Conservation (phyloP, 2,888 invertebrate species). For the Proisotoma minuta region DNA sequence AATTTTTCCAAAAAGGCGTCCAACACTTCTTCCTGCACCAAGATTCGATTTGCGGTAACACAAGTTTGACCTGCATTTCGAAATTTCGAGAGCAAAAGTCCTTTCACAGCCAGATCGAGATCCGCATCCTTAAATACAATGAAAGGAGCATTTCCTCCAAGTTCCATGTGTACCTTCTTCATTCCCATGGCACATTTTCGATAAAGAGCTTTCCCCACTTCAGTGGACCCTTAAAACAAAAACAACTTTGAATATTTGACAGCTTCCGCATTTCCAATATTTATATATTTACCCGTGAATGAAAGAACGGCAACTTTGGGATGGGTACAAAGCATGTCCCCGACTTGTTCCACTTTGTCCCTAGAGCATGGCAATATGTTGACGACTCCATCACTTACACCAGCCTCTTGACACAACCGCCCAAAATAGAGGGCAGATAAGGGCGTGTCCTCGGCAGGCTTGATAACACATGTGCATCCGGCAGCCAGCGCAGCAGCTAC, state of each 20-base stretch:
- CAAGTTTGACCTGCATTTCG: constrained; percentile 93
- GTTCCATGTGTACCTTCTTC: constrained; percentile 81
- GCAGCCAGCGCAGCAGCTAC: constrained; percentile 88
- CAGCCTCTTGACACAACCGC: constrained; percentile 68
- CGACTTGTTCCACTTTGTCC: constrained; percentile 69
- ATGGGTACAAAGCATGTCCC: constrained; percentile 78
- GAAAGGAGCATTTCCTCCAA: constrained; percentile 97
- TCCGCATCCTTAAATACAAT: constrained; percentile 91
- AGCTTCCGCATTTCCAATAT: too few species aligned
- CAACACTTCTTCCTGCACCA: constrained; percentile 71
- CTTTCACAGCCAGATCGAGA: constrained; percentile 73
- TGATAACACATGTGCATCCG: constrained; percentile 88
- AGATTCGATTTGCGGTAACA: constrained; percentile 84
- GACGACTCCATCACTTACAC: constrained; percentile 83
- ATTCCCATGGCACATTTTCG: constrained; percentile 76
- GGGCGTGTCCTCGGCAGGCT: constrained; percentile 95
- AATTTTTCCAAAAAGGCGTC: constrained; percentile 73
- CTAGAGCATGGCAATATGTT: constrained; percentile 83
- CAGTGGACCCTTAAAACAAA: constrained; percentile 78
- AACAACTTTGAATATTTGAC: too few species aligned
- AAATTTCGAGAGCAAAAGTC: constrained; percentile 87
- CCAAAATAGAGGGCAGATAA: constrained; percentile 73
- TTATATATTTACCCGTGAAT: too few species aligned
- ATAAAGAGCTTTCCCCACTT: constrained; percentile 89
- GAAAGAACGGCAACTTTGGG: constrained; percentile 79